A percentile compares a stretch with the other conserved stretches of the same genome.
These are phyloP conservation scores for Dermatemys mawii DNA, from an alignment of 2,113 vertebrate species.

Conservation along the genomic window DNA sequence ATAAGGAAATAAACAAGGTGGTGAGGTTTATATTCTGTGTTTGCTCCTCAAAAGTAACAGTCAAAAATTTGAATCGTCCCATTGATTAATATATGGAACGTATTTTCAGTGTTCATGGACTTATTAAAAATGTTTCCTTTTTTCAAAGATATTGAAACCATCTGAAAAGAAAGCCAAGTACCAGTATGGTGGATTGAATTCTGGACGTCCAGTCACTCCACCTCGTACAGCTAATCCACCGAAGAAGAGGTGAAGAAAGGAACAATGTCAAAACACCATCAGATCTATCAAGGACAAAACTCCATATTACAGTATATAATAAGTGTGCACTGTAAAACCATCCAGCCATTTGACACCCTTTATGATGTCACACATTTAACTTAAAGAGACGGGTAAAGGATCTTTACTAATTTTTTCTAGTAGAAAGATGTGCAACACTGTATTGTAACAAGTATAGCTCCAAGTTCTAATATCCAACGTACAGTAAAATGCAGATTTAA, in stretches of 20 bases:
- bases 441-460: constrained; percentile 85
- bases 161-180: constrained; percentile 97
- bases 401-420: constrained; percentile 85
- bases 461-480: constrained; percentile 79
- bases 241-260: constrained; percentile 94
- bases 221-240: constrained; percentile 93
- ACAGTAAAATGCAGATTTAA: constrained; percentile 75
- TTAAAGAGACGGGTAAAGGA: constrained; percentile 88
- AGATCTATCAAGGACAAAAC: constrained; percentile 85
- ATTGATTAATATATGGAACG: neutral
- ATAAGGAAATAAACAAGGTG: neutral
- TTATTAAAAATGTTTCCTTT: constrained; percentile 36
- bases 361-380: constrained; percentile 87
- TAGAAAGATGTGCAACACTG: constrained; percentile 85
- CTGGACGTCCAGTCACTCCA: constrained; percentile 92
- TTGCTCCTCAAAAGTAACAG: neutral
- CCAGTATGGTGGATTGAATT: constrained; percentile 93
- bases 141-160: constrained; percentile 90
- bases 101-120: no score
- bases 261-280: constrained; percentile 72
- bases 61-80: neutral
- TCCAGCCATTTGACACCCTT: constrained; percentile 87
- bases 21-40: accelerated
- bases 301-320: constrained; percentile 83
- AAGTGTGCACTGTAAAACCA: constrained; percentile 90